These are phyloP conservation scores for Saxidomus purpurata DNA, from an alignment of 1,140 invertebrate genomes.

Conservation along the genomic window DNA sequence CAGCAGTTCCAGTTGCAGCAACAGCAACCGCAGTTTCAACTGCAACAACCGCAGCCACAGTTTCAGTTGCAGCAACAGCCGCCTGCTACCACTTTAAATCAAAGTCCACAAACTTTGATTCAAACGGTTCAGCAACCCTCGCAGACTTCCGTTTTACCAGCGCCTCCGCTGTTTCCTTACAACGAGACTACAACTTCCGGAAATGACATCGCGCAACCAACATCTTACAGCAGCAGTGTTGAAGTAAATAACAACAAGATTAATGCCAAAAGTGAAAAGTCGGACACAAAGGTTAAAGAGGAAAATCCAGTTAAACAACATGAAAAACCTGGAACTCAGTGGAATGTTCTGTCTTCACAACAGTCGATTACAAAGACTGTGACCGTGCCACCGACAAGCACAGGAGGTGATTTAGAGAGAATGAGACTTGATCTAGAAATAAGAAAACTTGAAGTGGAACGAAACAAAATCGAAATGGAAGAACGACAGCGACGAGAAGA, in stretches of 20 bases:
- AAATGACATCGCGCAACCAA: background rate
- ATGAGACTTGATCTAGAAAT: slow-evolving; percentile 57
- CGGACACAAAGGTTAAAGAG: background rate
- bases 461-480: slow-evolving; percentile 64
- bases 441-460: slow-evolving; percentile 57
- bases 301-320: background rate
- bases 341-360: background rate
- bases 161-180: background rate
- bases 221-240: background rate
- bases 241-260: slow-evolving; percentile 8
- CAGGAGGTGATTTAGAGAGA: slow-evolving; percentile 43
- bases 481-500: slow-evolving; percentile 58
- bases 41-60: background rate
- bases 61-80: background rate
- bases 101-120: too few relatives aligned
- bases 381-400: background rate
- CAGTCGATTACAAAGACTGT: background rate
- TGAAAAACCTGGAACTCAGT: background rate
- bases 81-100: too few relatives aligned
- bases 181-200: background rate
- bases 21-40: background rate
- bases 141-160: background rate
- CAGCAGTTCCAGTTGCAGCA: background rate
- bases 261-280: background rate
- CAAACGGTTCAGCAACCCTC: background rate